Conservation (phyloP, 2,113 vertebrate species). For the Chauna torquata region DNA sequence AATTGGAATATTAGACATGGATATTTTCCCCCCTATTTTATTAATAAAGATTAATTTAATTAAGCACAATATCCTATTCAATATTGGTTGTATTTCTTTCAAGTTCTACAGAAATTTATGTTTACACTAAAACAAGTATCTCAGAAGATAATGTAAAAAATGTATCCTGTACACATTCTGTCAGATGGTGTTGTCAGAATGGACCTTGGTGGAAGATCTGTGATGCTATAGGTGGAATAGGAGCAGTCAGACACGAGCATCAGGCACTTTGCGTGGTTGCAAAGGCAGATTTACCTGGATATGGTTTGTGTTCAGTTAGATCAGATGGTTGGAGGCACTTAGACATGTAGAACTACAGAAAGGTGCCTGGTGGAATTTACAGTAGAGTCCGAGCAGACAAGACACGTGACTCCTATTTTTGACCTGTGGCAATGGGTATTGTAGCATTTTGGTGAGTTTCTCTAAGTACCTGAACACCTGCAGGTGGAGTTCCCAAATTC, state of each 20-base stretch:
- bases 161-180: not conserved
- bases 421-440: not conserved
- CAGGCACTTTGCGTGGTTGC: not conserved
- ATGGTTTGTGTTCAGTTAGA: not conserved
- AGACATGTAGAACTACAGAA: not conserved
- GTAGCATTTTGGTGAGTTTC: not conserved
- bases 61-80: conserved; percentile 52
- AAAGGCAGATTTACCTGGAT: not conserved
- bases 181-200: not conserved
- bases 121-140: conserved; percentile 16
- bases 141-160: not conserved
- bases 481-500: not conserved
- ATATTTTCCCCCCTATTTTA: conserved; percentile 44
- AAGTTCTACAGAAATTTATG: conserved; percentile 27
- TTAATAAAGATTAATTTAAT: conserved; percentile 70
- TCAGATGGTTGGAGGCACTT: not conserved
- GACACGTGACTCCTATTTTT: not conserved
- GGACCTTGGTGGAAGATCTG: not conserved
- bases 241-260: not conserved
- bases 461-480: not conserved
- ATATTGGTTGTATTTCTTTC: conserved; percentile 57
- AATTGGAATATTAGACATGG: conserved; percentile 57
- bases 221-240: not conserved
- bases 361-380: not conserved
- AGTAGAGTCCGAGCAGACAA: not conserved